Evolutionary conservation across 2,797 vertebrate genomes (phyloP), one percentile per base, ranked within the genome.

Genomic region (Galagoides demidoff): DNA sequence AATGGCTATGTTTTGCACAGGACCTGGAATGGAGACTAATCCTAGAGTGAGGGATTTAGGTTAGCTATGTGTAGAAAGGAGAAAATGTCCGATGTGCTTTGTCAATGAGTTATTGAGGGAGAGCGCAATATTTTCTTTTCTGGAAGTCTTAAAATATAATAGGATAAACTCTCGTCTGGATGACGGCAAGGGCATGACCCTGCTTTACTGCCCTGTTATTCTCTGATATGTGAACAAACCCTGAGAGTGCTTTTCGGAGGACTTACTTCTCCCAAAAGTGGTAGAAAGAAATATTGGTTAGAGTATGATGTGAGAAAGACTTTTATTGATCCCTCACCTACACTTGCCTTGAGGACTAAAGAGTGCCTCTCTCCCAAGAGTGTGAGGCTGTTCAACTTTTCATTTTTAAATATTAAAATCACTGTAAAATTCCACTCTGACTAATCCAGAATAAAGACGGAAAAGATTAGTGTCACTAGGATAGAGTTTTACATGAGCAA

Each of bases 341-440:
- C 4, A 31, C n/a, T 91, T 97, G 89, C 94, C 59, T 96, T 43
- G 83, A 93, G 81, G 66, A 85, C 89, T 85, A n/a, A 92, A 68
- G 70, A 92, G 78, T 91, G n/a, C 63, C 45, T 82, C 59, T 93
- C 88, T 95, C 89, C 92, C 79, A 73, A 76, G 95, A 85, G 84
- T 43, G 37, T 86, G 81, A 84, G 61, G 61, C 76, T 89, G 89
- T 39, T 94, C 90, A 89, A 45, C 79, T 90, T 90, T 89, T 76
- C 90, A 93, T 71, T 95, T 94, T 87, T 88, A 91, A 88, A 95
- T 92, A 95, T 96, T 91, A 95, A 97, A 96, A 91, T 96, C 92
- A 95, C 64, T 92, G 96, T 95, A 93, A 95, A 96, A 95, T 89
- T 97, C 95, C 83, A 76, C 64, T 91, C 52, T 61, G 61, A 92